phyloP scores from a whole-genome alignment of 2,888 invertebrate species.

The Eupithecia exiguata region DNA sequence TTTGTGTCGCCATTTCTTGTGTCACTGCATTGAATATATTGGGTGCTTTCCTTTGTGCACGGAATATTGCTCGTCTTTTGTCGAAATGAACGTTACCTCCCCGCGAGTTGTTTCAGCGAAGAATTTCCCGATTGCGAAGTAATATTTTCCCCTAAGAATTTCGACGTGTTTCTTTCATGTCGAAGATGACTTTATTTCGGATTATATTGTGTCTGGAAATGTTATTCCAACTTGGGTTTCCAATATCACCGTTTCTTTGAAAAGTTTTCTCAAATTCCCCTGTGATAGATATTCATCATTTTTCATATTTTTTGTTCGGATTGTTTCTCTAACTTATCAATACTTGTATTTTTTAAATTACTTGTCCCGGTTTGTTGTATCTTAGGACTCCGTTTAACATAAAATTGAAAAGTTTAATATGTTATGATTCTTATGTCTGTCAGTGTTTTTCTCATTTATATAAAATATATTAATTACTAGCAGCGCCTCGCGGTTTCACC shows the following conservation, averaged over 20 bases:
- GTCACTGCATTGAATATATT: slow-evolving; percentile 84
- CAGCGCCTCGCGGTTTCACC: too few species aligned
- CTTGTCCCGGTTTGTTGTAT: background rate
- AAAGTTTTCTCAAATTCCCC: slow-evolving; percentile 48
- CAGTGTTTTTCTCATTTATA: too few species aligned
- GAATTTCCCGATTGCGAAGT: slow-evolving; percentile 83
- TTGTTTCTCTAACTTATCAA: slow-evolving; percentile 21
- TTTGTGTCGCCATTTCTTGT: slow-evolving; percentile 81
- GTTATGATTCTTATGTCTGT: background rate
- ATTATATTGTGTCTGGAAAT: slow-evolving; percentile 75
- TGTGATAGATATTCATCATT: slow-evolving; percentile 50
- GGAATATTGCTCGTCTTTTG: slow-evolving; percentile 83
- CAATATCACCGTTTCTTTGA: slow-evolving; percentile 58
- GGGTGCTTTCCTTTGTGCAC: slow-evolving; percentile 82
- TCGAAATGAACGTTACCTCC: slow-evolving; percentile 82
- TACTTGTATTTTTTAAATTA: background rate
- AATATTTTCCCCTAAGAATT: slow-evolving; percentile 83
- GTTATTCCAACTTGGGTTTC: slow-evolving; percentile 67
- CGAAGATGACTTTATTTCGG: slow-evolving; percentile 78
- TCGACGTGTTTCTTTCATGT: slow-evolving; percentile 82
- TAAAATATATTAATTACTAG: too few species aligned
- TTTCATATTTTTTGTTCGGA: slow-evolving; percentile 39
- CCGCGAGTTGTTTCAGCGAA: slow-evolving; percentile 81
- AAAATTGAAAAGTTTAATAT: background rate
- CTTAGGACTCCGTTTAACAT: background rate